These are phyloP conservation scores for Melanogrammus aeglefinus DNA, from an alignment of 2,797 vertebrate species.

Conservation along the genomic window DNA sequence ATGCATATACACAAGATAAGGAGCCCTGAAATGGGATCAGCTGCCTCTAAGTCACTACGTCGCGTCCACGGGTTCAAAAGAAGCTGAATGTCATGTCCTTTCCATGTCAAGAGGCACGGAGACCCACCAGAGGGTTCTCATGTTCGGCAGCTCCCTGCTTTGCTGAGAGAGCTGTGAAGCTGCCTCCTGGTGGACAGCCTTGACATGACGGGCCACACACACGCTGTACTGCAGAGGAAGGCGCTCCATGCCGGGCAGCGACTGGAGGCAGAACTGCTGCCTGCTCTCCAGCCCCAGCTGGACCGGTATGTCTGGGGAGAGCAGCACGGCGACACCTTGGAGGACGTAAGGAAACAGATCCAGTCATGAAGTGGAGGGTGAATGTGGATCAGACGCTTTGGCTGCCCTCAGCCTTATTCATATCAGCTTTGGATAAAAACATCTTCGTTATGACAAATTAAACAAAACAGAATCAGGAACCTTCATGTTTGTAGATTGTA, in stretches of 20 bases:
- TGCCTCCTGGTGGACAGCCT: constrained; percentile 70
- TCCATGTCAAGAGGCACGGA: background rate
- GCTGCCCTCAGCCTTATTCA: background rate
- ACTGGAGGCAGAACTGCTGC: constrained; percentile 83
- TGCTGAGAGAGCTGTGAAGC: constrained; percentile 54
- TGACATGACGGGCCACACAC: constrained; percentile 76
- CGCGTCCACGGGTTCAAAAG: background rate
- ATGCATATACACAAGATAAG: background rate
- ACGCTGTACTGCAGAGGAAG: constrained; percentile 80
- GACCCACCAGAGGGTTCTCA: constrained; percentile 75
- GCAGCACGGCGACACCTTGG: constrained; percentile 81
- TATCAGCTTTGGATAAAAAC: no score
- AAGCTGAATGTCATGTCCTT: background rate
- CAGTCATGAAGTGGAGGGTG: no score
- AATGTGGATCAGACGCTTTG: background rate
- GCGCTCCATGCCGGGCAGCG: constrained; percentile 64
- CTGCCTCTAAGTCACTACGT: background rate
- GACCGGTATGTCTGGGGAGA: constrained; percentile 75
- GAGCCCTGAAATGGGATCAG: background rate
- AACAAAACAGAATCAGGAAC: background rate
- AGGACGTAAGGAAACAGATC: constrained; percentile 12
- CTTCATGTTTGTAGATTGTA: background rate
- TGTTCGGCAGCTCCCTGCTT: constrained; percentile 71
- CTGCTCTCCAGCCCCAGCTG: constrained; percentile 78
- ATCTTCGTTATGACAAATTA: no score